phyloP scores from a whole-genome alignment of 2,797 vertebrate genomes.

The Myotis myotis region DNA sequence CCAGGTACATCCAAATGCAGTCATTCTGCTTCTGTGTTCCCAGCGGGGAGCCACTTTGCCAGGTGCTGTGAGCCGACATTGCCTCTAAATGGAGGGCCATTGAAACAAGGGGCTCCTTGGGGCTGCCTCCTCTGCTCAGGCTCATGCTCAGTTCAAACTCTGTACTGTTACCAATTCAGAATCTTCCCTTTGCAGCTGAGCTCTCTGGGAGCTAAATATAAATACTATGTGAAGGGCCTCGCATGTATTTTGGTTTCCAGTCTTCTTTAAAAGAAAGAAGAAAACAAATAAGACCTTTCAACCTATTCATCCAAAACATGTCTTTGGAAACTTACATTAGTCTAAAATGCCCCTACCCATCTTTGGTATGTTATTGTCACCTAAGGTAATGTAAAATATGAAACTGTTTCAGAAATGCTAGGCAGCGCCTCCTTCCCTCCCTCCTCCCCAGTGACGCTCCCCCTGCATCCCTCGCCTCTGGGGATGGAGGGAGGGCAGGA shows the following conservation, averaged over 20 bases:
- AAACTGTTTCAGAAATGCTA: not conserved
- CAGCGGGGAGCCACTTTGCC: not conserved
- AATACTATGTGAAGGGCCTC: not conserved
- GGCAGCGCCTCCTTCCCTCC: too few relatives aligned
- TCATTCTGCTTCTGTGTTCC: not conserved
- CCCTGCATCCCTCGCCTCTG: too few relatives aligned
- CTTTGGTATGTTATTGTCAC: not conserved
- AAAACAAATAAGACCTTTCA: not conserved
- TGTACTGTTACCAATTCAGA: not conserved
- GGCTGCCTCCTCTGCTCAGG: not conserved
- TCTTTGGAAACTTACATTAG: not conserved
- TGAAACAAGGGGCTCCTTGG: not conserved
- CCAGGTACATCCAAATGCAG: not conserved
- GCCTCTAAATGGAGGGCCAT: not conserved
- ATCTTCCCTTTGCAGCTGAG: not conserved
- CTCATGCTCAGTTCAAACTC: not conserved
- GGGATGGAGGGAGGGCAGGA: too few relatives aligned
- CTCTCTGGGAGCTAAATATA: not conserved
- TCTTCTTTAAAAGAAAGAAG: not conserved
- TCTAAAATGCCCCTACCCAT: not conserved
- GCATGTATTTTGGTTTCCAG: not conserved
- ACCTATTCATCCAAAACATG: not conserved
- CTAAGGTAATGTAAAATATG: not conserved
- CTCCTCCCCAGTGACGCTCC: too few relatives aligned
- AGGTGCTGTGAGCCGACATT: rapidly evolving